Conservation (phyloP, 2,888 invertebrate genomes). For the Hermaeophaga mercurialis region DNA sequence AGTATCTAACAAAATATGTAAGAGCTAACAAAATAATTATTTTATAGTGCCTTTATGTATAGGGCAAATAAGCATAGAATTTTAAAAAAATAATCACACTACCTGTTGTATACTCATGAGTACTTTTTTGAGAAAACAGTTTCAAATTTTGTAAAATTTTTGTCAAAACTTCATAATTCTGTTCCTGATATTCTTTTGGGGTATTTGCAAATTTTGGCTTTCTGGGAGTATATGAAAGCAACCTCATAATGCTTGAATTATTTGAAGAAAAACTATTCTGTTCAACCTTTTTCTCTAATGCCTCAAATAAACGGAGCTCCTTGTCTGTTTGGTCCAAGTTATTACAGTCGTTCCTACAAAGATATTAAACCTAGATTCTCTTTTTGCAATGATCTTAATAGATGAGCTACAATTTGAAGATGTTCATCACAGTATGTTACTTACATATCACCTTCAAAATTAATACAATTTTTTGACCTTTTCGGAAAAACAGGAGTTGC, state of each 20-base stretch:
- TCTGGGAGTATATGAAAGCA: slow-evolving; percentile 50
- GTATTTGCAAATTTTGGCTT: slow-evolving; percentile 56
- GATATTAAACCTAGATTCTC: no score
- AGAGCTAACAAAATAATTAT: no score
- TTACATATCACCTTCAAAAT: background rate
- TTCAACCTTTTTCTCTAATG: slow-evolving; percentile 76
- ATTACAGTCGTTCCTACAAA: background rate
- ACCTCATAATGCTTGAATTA: slow-evolving; percentile 52
- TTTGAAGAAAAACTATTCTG: slow-evolving; percentile 70
- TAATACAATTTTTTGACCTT: background rate
- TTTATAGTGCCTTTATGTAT: background rate
- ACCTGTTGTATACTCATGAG: slow-evolving; percentile 1
- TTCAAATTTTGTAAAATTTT: slow-evolving; percentile 40
- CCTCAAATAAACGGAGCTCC: slow-evolving; percentile 77
- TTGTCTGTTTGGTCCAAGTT: slow-evolving; percentile 51
- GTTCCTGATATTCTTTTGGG: background rate
- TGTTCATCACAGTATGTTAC: no score
- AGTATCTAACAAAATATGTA: slow-evolving; percentile 12
- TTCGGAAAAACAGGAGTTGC: background rate
- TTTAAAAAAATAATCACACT: background rate
- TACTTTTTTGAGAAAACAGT: slow-evolving; percentile 25
- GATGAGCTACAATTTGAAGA: no score
- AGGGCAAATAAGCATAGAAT: no score
- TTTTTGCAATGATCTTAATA: no score
- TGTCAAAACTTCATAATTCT: slow-evolving; percentile 37